Conservation (phyloP, 1,140 invertebrate species). For the Papilio polyxenes region DNA sequence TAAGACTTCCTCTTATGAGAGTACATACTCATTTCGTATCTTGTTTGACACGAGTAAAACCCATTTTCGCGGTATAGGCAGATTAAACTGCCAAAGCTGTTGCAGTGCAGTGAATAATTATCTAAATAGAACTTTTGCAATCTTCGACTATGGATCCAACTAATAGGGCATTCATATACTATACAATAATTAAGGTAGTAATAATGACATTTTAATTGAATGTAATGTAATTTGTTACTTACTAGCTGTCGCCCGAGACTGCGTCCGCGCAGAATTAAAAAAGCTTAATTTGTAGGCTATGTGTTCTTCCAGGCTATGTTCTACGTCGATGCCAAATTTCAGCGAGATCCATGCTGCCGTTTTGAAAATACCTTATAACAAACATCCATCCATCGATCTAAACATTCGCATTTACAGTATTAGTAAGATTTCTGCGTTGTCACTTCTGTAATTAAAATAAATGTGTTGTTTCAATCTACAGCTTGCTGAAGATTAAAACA, state of each 20-base stretch:
- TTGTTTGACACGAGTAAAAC: not conserved
- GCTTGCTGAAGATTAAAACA: not conserved
- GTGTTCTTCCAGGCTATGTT: too few relatives aligned
- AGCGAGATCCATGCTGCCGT: too few relatives aligned
- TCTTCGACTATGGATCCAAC: not conserved
- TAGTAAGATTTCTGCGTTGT: not conserved
- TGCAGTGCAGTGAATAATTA: not conserved
- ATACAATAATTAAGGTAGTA: not conserved
- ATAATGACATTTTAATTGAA: not conserved
- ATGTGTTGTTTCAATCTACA: too few relatives aligned
- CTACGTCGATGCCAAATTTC: too few relatives aligned
- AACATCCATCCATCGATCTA: too few relatives aligned
- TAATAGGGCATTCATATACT: not conserved
- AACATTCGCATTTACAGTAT: too few relatives aligned
- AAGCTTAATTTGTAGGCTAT: too few relatives aligned
- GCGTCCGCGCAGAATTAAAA: too few relatives aligned
- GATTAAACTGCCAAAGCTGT: not conserved
- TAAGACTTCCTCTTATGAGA: too few relatives aligned
- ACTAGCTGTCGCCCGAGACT: too few relatives aligned
- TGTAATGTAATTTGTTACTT: not conserved
- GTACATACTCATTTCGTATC: not conserved
- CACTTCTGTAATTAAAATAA: slow-evolving; percentile 6
- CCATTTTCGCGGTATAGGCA: not conserved
- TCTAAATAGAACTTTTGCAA: not conserved
- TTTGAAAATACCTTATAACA: too few relatives aligned